Evolutionary conservation across 2,113 vertebrate species (phyloP).

Genomic region (Oxyruncus cristatus): DNA sequence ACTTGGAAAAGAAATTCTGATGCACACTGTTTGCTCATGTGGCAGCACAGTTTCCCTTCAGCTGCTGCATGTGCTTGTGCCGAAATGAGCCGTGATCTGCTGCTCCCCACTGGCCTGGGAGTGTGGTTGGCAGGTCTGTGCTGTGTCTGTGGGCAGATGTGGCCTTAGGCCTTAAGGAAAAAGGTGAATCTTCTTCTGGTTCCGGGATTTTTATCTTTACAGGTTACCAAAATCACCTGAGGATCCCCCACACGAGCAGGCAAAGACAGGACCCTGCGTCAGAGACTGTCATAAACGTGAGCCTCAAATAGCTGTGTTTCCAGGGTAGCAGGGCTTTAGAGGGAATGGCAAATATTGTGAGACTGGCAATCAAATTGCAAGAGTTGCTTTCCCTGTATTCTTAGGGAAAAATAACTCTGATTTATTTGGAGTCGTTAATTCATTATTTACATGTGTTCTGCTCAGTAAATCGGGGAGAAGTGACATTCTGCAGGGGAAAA

Average conservation of each 20-base stretch:
- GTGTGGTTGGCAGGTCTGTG: background rate
- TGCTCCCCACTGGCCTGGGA: background rate
- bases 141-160: background rate
- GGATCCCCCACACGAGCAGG: background rate
- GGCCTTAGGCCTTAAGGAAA: background rate
- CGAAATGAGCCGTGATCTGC: background rate
- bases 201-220: background rate
- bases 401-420: background rate
- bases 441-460: constrained; percentile 24
- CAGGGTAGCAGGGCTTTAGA: constrained; percentile 5
- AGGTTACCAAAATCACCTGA: background rate
- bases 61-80: background rate
- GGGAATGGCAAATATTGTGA: background rate
- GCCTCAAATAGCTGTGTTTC: background rate
- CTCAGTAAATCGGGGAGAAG: constrained; percentile 1
- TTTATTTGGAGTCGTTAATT: constrained; percentile 25
- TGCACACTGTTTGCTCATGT: background rate
- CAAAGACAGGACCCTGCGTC: background rate
- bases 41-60: background rate
- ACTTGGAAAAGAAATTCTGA: background rate
- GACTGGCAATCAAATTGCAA: background rate
- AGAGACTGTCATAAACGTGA: background rate
- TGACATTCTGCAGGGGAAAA: background rate
- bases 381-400: background rate
- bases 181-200: background rate